Conservation (phyloP, 2,113 vertebrate species). For the Lepus timidus region DNA sequence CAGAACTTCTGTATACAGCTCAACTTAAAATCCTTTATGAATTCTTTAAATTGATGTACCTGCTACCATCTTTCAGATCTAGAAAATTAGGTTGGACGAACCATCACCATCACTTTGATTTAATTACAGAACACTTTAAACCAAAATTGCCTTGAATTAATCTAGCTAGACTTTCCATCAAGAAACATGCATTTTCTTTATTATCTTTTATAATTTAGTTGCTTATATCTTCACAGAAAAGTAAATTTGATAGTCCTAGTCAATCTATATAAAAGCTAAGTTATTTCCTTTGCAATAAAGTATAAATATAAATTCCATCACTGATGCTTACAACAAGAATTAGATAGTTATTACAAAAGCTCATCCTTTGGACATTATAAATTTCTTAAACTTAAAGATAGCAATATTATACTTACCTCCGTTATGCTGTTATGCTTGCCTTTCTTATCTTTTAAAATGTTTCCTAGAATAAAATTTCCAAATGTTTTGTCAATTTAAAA, state of each 20-base stretch:
- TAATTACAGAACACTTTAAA: not conserved
- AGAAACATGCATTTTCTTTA: not conserved
- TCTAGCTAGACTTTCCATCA: not conserved
- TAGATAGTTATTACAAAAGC: not conserved
- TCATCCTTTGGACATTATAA: not conserved
- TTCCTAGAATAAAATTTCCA: not conserved
- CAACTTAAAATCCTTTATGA: not conserved
- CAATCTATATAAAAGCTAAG: not conserved
- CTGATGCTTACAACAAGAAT: not conserved
- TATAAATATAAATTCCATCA: not conserved
- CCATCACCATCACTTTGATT: not conserved
- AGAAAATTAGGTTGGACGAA: not conserved
- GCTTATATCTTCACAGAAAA: not conserved
- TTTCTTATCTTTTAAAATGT: not conserved
- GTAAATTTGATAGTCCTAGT: not conserved
- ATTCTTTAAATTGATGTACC: not conserved
- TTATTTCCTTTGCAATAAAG: not conserved
- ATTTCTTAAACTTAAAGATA: not conserved
- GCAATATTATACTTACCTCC: not conserved
- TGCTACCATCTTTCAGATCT: not conserved
- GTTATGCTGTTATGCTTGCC: not conserved
- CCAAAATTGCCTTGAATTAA: not conserved
- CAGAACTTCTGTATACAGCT: not conserved
- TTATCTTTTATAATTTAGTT: not conserved
- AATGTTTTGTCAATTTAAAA: not conserved